Evolutionary conservation across 2,888 invertebrate species (phyloP), one percentile per base, ranked within the genome.

Genomic region (Phortica okadai): DNA sequence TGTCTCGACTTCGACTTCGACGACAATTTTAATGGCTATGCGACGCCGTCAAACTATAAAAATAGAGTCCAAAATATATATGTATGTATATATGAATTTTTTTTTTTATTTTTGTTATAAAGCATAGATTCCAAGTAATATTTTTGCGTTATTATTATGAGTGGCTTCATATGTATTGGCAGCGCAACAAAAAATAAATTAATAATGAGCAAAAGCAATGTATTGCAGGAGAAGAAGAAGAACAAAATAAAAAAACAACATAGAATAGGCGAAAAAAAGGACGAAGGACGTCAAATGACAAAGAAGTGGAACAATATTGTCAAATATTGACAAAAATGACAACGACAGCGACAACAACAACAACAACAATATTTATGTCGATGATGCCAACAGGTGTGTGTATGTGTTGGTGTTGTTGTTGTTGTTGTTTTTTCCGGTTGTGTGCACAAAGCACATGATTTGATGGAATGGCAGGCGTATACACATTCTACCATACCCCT

Each of bases 261-360:
- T 16, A 16, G 21, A 16, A 59, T 0, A 54, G n/a, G 3, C 11
- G 7, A 54, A 54, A 54, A 5, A 14, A 54, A 54, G 10, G 10
- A 14, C 6, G n/a, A 56, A 54, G 10, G 10, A 14, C 6, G n/a
- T 11, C 14, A 56, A 56, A 10, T 10, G 16, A 56, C 14, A 56
- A 16, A 14, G n/a, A 10, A 56, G 56, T 6, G 56, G 16, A 56
- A 16, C 10, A 50, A 11, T 50, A 62, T 62, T 62, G 62, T 21
- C 62, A 62, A 62, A 62, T 62, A 62, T 62, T 62, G 62, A 62
- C 62, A 62, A 62, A 10, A 8, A 62, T 25, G 25, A 25, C 25
- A 62, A 62, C 21, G 16, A 62, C 16, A 21, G 16, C 25, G 25
- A 25, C 33, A 25, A 25, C 59, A 59, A 16, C 16, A 21, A 16